Base-by-base conservation (phyloP, 2,888 invertebrate genomes). In the Cerceris rybyensis region DNA sequence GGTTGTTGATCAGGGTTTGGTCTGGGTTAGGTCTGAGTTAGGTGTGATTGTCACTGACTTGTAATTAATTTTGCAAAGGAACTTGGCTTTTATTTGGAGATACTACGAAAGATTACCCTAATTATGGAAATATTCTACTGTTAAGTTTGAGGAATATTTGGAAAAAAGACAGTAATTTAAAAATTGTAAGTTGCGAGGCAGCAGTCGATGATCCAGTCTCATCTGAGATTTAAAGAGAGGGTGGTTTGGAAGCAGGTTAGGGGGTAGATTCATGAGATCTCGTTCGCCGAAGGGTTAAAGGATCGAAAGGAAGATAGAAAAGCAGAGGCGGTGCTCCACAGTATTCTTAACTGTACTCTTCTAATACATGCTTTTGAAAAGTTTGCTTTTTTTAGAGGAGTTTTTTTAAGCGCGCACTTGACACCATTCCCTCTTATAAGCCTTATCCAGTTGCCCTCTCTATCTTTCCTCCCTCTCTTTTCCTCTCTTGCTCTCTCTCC, bases 331-430 rank as follows among this genome's bases (percentile, higher is more conserved):
- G 71, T 54, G 71, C 78, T 76, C 67, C 14, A 70, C 77, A 64
- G 59, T 72, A 63, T 78, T 71, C 78, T 79, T 72, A 79, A 79
- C 78, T 78, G 64, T 64, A 28, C 70, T 55, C 74, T 66, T 64
- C 79, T 78, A 66, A 80, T 80, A 74, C 74, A 67, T 73, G 78
- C 79, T 80, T 78, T 73, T 74, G 66, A 78, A 65, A 80, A 80
- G 79, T 78, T 80, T 80, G 78, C 79, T 80, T 80, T 78, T 80
- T 80, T 70, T 74, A 73, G 78, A 80, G 63, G 67, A 78, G 79
- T 64, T 74, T 70, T 77, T 78, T 78, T 73, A 74, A 80, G 78
- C 70, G 77, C 67, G 78, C 78, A 81, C 78, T 75, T 76, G 79
- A 80, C 72, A 77, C 74, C 72, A 64, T 75, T 75, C 67, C 67